A percentile compares a stretch with the other conserved stretches of the same genome.
Conservation (phyloP, 1,140 invertebrate species). For the Metopolophium dirhodum region DNA sequence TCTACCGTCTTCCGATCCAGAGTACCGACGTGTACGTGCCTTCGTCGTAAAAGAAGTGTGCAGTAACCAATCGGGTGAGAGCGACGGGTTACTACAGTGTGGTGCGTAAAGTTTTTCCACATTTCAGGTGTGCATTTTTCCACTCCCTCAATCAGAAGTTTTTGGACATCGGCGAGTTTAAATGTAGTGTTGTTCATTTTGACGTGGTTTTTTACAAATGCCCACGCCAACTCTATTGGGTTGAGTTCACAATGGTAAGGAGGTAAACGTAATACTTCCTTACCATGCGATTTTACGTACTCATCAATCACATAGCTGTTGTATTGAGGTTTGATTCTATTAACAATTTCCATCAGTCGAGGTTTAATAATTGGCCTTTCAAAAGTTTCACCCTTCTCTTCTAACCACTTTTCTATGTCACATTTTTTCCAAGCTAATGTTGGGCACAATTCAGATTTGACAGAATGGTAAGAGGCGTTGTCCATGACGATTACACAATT, state of each 20-base stretch:
- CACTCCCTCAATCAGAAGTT: neutral
- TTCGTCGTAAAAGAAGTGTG: no score
- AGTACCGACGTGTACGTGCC: no score
- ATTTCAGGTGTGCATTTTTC: neutral
- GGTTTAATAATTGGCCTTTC: neutral
- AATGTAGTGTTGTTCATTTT: conserved; percentile 58
- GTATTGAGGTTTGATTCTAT: neutral
- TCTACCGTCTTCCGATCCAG: no score
- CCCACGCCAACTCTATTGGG: conserved; percentile 63
- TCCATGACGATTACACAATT: no score
- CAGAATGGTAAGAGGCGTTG: neutral
- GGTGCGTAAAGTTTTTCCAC: neutral
- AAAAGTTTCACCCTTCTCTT: neutral
- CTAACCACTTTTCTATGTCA: conserved; percentile 19
- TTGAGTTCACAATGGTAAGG: conserved; percentile 63
- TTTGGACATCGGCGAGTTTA: neutral
- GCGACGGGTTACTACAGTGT: no score
- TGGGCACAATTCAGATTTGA: neutral
- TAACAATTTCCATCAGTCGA: neutral
- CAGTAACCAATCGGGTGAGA: no score
- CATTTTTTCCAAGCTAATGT: neutral
- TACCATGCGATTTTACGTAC: conserved; percentile 53
- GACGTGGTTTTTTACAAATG: conserved; percentile 61
- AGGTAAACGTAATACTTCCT: conserved; percentile 61
- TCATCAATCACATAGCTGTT: conserved; percentile 59